Base-by-base conservation (phyloP, 2,888 invertebrate species). In the Brachypalpus laphriformis region DNA sequence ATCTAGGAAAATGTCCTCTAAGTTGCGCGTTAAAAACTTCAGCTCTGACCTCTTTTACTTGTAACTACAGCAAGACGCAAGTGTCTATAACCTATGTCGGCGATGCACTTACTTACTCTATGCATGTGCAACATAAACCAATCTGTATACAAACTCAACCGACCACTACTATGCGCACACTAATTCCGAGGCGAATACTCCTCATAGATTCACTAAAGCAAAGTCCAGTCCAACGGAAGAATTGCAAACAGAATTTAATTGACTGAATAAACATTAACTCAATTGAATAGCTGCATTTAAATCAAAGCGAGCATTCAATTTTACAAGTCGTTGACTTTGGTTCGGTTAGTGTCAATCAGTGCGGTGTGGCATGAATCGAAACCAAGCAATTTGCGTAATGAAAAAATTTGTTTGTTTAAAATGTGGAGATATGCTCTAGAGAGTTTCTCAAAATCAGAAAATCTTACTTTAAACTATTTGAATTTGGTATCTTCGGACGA, bases 271-370 rank as follows among this genome's bases (percentile, higher is more conserved):
- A 78, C 56, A 74, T 74, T 78, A 72, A 74, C 54, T 74, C 61
- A 78, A 78, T 77, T 77, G 66, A 77, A 59, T 59, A 51, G 61
- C 22, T 77, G 82, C 66, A 72, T 82, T 82, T 70, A 61, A 83
- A 77, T 77, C 40, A 83, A 72, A 66, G 61, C 63, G 51, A 59
- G 56, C 42, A 65, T 54, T 71, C 42, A 66, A 74, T 78, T 42
- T 56, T 25, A 70, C 56, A 56, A 78, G 74, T 83, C 78, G 20
- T 78, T 82, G 77, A 77, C 82, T 71, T 45, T 37, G 49, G 34
- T 18, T 63, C 56, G 14, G 47, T 65, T 42, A 49, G 34, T 76
- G 49, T 71, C 71, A 59, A 71, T 49, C 18, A 45, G 49, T 57
- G 34, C 34, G n/a, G 18, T 40, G 40, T 22, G 7, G 8, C n/a